Evolutionary conservation across 2,797 vertebrate species (phyloP).

Genomic region (Propithecus deckenii): DNA sequence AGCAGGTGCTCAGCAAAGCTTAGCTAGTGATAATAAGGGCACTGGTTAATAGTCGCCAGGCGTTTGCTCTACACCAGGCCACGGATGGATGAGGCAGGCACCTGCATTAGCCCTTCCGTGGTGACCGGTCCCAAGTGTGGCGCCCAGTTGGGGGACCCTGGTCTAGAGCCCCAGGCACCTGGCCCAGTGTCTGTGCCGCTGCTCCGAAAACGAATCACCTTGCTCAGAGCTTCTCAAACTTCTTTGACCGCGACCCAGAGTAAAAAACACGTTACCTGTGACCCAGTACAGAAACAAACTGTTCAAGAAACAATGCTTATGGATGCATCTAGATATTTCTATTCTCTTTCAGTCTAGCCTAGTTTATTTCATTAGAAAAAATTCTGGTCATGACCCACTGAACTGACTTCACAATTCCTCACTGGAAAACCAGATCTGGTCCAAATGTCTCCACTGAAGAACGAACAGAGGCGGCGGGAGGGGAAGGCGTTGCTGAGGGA

Average conservation of each 20-base stretch:
- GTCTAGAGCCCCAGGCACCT: too few species aligned
- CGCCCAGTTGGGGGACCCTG: accelerated
- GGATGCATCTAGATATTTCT: accelerated
- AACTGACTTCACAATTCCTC: neutral
- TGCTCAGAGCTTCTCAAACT: accelerated
- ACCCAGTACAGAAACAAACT: neutral
- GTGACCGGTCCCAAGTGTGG: accelerated
- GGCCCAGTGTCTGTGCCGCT: accelerated
- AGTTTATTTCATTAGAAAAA: neutral
- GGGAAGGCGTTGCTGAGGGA: neutral
- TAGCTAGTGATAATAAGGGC: neutral
- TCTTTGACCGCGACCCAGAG: neutral
- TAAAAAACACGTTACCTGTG: accelerated
- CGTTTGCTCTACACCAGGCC: neutral
- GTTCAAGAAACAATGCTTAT: accelerated
- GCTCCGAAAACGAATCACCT: accelerated
- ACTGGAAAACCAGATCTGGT: too few species aligned
- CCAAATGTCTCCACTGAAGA: neutral
- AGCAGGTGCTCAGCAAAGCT: neutral
- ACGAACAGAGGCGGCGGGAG: neutral
- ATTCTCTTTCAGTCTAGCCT: neutral
- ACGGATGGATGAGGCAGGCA: accelerated
- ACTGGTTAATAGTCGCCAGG: accelerated
- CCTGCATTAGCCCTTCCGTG: neutral
- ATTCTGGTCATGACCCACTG: neutral